Percentiles rank a stretch among this genome's conserved stretches.
These are phyloP conservation scores for Salarias fasciatus DNA, from an alignment of 2,797 vertebrate genomes.

Conservation along the genomic window DNA sequence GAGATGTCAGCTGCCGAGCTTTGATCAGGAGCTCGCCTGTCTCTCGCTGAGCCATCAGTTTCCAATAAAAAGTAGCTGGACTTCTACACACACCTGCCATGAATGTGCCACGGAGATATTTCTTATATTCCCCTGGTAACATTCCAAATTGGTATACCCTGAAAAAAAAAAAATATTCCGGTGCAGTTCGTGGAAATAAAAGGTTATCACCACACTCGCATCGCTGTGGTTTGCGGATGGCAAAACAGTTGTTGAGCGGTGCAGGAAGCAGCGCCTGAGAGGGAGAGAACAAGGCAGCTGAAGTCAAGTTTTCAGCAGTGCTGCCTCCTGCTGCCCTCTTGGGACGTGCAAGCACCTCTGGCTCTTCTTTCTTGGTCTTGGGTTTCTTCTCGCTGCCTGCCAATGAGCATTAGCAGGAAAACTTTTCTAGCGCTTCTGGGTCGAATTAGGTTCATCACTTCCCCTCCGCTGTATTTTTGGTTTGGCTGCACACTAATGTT, in stretches of 20 bases:
- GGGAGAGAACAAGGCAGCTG: slow-evolving; percentile 43
- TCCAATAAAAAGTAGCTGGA: slow-evolving; percentile 66
- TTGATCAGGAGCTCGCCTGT: slow-evolving; percentile 81
- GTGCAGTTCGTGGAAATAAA: slow-evolving; percentile 12
- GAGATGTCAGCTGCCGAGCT: slow-evolving; percentile 78
- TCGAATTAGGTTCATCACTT: slow-evolving; percentile 39
- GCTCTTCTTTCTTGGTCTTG: slow-evolving; percentile 41
- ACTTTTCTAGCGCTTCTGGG: slow-evolving; percentile 31
- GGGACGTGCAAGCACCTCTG: slow-evolving; percentile 48
- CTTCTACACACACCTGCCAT: slow-evolving; percentile 61
- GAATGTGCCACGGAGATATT: slow-evolving; percentile 32
- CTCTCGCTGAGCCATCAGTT: slow-evolving; percentile 75
- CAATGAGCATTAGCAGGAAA: slow-evolving; percentile 44
- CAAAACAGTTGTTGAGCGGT: slow-evolving; percentile 25
- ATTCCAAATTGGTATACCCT: slow-evolving; percentile 3
- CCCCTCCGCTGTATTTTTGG: slow-evolving; percentile 19
- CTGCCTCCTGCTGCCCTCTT: slow-evolving; percentile 60
- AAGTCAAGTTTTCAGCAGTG: slow-evolving; percentile 45
- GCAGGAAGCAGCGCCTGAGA: slow-evolving; percentile 23
- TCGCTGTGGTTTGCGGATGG: slow-evolving; percentile 10
- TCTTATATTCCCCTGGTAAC: slow-evolving; percentile 23
- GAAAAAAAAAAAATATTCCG: slow-evolving; percentile 26
- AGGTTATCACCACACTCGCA: slow-evolving; percentile 27
- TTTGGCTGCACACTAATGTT: slow-evolving; percentile 18
- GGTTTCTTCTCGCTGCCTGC: slow-evolving; percentile 48